These are phyloP conservation scores for Theonella swinhoei DNA, from an alignment of 37 sponge, comb jelly and placozoan genomes.

Conservation along the genomic window DNA sequence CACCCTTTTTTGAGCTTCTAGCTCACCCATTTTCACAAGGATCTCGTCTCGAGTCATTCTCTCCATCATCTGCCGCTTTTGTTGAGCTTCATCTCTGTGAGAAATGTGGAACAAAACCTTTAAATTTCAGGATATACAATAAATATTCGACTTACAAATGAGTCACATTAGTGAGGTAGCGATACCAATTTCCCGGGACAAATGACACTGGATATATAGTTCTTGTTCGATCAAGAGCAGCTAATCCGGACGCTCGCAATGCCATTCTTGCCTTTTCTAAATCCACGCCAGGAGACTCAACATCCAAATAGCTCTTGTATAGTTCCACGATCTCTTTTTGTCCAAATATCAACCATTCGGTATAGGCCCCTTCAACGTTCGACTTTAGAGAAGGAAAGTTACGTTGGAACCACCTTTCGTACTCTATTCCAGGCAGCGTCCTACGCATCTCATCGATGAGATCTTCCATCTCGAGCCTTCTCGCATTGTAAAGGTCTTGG, in stretches of 20 bases:
- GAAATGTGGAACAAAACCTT: neutral
- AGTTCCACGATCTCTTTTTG: conserved; percentile 53
- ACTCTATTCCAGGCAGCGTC: conserved; percentile 8
- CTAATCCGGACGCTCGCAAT: conserved; percentile 48
- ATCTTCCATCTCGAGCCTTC: conserved; percentile 51
- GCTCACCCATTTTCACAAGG: neutral
- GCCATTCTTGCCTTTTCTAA: conserved; percentile 48
- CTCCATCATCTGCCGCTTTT: neutral
- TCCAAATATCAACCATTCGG: conserved; percentile 61
- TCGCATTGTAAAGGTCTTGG: conserved; percentile 42
- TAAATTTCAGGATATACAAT: neutral
- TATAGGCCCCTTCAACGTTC: conserved; percentile 60
- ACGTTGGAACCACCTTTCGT: conserved; percentile 64
- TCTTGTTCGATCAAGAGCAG: conserved; percentile 55
- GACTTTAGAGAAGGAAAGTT: conserved; percentile 52
- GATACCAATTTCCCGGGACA: conserved; percentile 63
- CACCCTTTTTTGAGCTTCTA: conserved; percentile 11
- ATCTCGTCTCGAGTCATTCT: conserved; percentile 40
- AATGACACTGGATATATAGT: conserved; percentile 67
- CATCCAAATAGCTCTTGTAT: conserved; percentile 37
- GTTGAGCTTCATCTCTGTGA: conserved; percentile 15
- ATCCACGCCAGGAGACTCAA: conserved; percentile 39
- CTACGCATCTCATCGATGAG: conserved; percentile 24
- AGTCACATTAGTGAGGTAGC: conserved; percentile 46
- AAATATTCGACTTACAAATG: conserved; percentile 1